Base-by-base conservation (phyloP, 2,797 vertebrate genomes). In the Perodicticus potto region DNA sequence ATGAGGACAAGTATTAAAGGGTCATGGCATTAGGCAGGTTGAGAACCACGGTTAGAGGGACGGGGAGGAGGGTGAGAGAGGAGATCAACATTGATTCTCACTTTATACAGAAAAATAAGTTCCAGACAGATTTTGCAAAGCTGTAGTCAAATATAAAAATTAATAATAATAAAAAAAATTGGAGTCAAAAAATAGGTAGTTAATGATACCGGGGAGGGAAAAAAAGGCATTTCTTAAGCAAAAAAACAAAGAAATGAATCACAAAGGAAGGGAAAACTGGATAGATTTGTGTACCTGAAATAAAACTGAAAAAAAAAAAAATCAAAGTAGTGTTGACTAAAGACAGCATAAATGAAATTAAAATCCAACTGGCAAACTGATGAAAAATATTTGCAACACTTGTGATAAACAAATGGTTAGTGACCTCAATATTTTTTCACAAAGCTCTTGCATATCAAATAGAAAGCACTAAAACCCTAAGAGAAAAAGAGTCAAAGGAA, bases 231-330 rank as follows among this genome's bases (percentile, higher is more conserved):
- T 86, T 85, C 85, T 72, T 65, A 73, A 76, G 69, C 55, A 57
- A 67, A 45, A 57, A 87, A 91, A 85, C 83, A 93, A 93, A 90
- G 63, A 88, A 76, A 92, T 74, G 20, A 90, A 78, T 86, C 91
- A 87, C 34, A 29, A 45, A 91, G 27, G 74, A 34, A 40, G 19
- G 34, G 2, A 43, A 49, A 90, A 78, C 77, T 23, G 37, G 90
- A 92, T 45, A 92, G 90, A 87, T 89, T 73, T 92, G 80, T 67
- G 80, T 72, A 72, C 67, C 82, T 63, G 91, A 92, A 96, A 92
- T 94, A 78, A 94, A 95, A 63, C 40, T 34, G 59, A 3, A 81
- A 22, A 29, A 34, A 82, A 86, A 74, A 32, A 65, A 32, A 65
- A 67, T 53, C 49, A 53, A 32, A 67, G 17, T 29, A 2, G 19